Percentiles rank a stretch among this genome's conserved stretches.
phyloP scores from a whole-genome alignment of 2,888 invertebrate species.

The Scaptomyza reducta region DNA sequence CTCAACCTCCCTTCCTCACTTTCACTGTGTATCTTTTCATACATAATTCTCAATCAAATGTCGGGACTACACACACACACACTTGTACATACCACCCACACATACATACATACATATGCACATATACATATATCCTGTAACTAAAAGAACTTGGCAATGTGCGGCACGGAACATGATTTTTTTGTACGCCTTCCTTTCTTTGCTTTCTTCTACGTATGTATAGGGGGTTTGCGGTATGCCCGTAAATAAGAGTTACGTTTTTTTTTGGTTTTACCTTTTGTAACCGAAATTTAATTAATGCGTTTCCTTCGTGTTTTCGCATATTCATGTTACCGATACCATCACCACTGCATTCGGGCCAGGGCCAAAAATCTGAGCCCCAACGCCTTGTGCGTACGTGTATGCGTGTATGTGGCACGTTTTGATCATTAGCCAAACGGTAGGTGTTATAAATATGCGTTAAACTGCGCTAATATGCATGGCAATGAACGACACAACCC shows the following conservation, averaged over 20 bases:
- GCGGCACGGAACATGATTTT: conserved; percentile 56
- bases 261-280: conserved; percentile 53
- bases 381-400: conserved; percentile 8
- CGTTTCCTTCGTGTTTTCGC: conserved; percentile 78
- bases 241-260: conserved; percentile 69
- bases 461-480: conserved; percentile 65
- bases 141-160: conserved; percentile 45
- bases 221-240: neutral
- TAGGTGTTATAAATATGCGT: conserved; percentile 75
- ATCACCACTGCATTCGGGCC: conserved; percentile 34
- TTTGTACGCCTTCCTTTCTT: conserved; percentile 41
- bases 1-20: conserved; percentile 12
- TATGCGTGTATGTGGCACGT: conserved; percentile 65
- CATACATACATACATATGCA: neutral
- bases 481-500: conserved; percentile 30
- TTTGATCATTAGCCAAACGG: conserved; percentile 71
- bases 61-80: conserved; percentile 24
- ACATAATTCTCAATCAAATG: conserved; percentile 70
- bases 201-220: conserved; percentile 22
- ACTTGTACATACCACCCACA: neutral
- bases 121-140: conserved; percentile 29
- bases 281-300: conserved; percentile 75
- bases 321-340: conserved; percentile 69
- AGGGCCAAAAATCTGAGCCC: conserved; percentile 32
- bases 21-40: conserved; percentile 14